Evolutionary conservation across 2,113 vertebrate species (phyloP), one percentile per base, ranked within the genome.

Genomic region (Pygoscelis antarcticus): DNA sequence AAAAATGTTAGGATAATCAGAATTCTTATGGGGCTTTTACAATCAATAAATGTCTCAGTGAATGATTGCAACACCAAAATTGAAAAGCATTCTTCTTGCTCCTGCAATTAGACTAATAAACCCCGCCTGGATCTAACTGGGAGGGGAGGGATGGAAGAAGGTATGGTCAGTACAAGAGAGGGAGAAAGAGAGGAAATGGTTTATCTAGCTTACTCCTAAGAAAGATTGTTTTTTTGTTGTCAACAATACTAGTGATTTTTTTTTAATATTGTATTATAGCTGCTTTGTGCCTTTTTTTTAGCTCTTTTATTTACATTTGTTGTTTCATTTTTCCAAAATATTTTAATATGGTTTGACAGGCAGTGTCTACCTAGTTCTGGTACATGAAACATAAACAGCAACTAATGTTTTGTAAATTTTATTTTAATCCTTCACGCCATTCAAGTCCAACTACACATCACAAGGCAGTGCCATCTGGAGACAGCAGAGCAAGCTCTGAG

Each of bases 41-140:
- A 96, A 88, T 98, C 97, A 97, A 96, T 98, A 97, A 42, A 90
- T 47, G 68, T 88, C 95, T 92, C 96, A 88, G 60, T 91, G 94
- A 98, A 85, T 95, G 94, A 95, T 46, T 97, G 91, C 76, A 88
- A n/a, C 47, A 76, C 49, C 69, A 18, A 93, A 90, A 96, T 66
- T 85, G 74, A 96, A 95, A 97, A 93, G 65, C 58, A 78, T 96
- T 97, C 68, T 89, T 92, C 84, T 97, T 3, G 2, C 54, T 87
- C 27, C 85, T 89, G 26, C 54, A 95, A 96, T 97, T 96, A 90
- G 29, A 66, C 78, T 86, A 92, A 95, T 54, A 66, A 89, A 64
- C 6, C 8, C 9, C 26, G 5, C 16, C 42, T 36, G 64, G n/a
- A 46, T 93, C 44, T 89, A 34, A 65, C 1, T 87, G 38, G 42